Evolutionary conservation across 2,113 vertebrate species (phyloP), one percentile per base, ranked within the genome.

Genomic region (Herpailurus yagouaroundi): DNA sequence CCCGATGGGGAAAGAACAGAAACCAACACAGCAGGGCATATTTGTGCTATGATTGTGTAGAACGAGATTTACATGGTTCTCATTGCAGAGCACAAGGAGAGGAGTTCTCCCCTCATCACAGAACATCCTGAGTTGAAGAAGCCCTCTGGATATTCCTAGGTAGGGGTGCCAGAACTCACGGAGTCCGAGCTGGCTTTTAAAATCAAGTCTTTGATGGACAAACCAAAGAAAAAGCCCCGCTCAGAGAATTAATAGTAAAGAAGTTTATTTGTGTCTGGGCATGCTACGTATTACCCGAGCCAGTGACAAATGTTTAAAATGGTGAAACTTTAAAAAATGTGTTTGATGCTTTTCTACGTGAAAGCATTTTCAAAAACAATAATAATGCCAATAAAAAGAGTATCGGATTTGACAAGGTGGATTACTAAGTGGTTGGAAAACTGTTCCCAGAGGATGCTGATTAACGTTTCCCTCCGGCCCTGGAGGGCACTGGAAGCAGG

Each of bases 271-370:
- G 97, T 94, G 71, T 88, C 68, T 64, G 89, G 60, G 31, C 89
- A 11, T 87, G n/a, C 83, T 86, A 83, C 27, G 45, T 77, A 94
- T 93, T 69, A 89, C 73, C 55, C 93, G 82, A 89, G 83, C 63
- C 89, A 93, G 85, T 94, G 55, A 96, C 74, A 90, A 92, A 89
- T 87, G 92, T 97, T 98, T 97, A 98, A 96, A 96, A 95, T 89
- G 96, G 71, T 74, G 86, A 50, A 93, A 83, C 96, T 95, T 93
- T 69, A 25, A 95, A 97, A 96, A 96, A 95, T 76, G 89, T 91
- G 85, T 64, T 88, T 36, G 91, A 89, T 68, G 91, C 77, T 93
- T 97, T 97, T 97, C 95, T 74, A 95, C 9, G 31, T 82, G 76
- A 91, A 86, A 97, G 86, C 77, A 11, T 96, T 98, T 95, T 95